A percentile compares a stretch with the other conserved stretches of the same genome.
phyloP scores from a whole-genome alignment of 2,888 invertebrate genomes.

The Nezara viridula region DNA sequence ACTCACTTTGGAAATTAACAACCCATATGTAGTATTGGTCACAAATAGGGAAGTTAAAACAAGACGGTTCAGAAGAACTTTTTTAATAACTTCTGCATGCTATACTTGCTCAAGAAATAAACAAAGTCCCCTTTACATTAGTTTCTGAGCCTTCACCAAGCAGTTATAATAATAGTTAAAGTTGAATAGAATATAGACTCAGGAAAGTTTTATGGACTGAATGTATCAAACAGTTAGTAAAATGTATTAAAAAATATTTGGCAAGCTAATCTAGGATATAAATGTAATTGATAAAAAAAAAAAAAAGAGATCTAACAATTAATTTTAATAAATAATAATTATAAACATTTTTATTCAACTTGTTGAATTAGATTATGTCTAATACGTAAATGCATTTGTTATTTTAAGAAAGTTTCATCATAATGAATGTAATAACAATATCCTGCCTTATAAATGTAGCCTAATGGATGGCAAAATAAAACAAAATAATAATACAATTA shows the following conservation, averaged over 20 bases:
- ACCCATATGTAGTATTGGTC: no score
- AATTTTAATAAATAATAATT: slow-evolving; percentile 41
- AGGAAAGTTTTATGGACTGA: background rate
- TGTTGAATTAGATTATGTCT: background rate
- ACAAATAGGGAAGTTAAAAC: background rate
- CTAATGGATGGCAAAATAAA: background rate
- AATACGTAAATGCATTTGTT: slow-evolving; percentile 36
- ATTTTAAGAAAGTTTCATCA: slow-evolving; percentile 2
- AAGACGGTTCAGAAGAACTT: no score
- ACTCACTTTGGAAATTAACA: no score
- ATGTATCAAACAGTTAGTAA: background rate
- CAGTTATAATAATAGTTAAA: background rate
- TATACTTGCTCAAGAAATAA: background rate
- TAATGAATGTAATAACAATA: slow-evolving; percentile 39
- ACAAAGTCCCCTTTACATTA: background rate
- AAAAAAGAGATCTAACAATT: background rate
- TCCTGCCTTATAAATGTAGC: slow-evolving; percentile 18
- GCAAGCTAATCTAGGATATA: background rate
- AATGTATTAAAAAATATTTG: background rate
- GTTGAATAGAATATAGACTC: no score
- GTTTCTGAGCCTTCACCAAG: background rate
- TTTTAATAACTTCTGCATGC: no score
- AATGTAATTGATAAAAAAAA: background rate
- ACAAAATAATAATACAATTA: slow-evolving; percentile 13
- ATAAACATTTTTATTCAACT: background rate